Evolutionary conservation across 2,113 vertebrate species (phyloP).

Genomic region (Noturus placidus): DNA sequence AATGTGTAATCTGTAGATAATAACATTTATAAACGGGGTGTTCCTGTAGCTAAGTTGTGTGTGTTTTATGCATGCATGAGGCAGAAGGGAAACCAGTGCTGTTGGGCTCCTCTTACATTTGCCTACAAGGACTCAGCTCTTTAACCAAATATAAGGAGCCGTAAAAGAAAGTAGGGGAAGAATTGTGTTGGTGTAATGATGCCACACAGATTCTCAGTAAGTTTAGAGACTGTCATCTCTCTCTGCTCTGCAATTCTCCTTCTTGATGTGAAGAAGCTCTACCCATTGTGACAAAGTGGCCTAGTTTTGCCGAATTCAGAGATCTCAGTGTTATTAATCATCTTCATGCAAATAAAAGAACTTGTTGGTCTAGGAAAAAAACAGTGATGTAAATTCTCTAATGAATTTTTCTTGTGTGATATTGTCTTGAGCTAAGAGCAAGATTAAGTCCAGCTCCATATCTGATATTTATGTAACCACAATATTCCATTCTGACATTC

Average conservation of each 20-base stretch:
- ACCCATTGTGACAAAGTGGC: background rate
- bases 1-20: conserved; percentile 85
- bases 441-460: background rate
- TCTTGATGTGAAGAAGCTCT: background rate
- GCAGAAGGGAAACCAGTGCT: background rate
- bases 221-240: background rate
- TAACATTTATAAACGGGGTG: conserved; percentile 78
- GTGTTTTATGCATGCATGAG: conserved; percentile 51
- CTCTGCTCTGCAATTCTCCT: background rate
- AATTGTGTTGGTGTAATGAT: background rate
- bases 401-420: background rate
- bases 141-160: background rate
- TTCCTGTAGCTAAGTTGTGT: conserved; percentile 54
- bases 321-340: background rate
- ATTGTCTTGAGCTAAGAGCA: background rate
- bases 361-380: background rate
- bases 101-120: background rate
- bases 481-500: too few species aligned
- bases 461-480: background rate
- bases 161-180: background rate
- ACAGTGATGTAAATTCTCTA: background rate
- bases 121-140: background rate
- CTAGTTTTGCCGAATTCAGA: background rate
- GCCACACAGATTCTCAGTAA: background rate
- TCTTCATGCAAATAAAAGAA: background rate